A percentile compares a stretch with the other conserved stretches of the same genome.
These are phyloP conservation scores for Drosophila navojoa DNA, from an alignment of 1,140 invertebrate species.

Conservation along the genomic window DNA sequence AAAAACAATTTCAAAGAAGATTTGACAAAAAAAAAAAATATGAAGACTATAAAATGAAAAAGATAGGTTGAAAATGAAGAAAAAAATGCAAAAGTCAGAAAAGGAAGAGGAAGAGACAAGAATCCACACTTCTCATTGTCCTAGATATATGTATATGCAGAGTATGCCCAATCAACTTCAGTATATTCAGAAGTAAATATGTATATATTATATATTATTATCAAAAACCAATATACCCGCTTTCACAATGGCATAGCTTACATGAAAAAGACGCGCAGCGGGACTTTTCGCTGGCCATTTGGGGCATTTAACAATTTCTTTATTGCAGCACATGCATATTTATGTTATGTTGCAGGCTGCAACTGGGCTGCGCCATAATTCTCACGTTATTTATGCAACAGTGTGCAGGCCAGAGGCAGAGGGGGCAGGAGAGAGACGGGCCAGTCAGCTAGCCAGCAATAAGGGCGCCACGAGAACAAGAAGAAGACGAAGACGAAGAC, in stretches of 20 bases:
- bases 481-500: slow-evolving; percentile 26
- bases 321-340: slow-evolving; percentile 75
- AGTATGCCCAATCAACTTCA: too few relatives aligned
- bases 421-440: too few relatives aligned
- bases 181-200: too few relatives aligned
- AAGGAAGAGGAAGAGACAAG: too few relatives aligned
- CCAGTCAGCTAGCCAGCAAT: slow-evolving; percentile 30
- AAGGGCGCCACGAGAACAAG: slow-evolving; percentile 69
- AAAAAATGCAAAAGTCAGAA: too few relatives aligned
- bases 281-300: slow-evolving; percentile 15
- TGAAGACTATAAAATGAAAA: too few relatives aligned
- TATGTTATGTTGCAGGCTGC: slow-evolving; percentile 61
- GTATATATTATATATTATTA: too few relatives aligned
- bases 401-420: not conserved
- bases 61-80: too few relatives aligned
- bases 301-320: slow-evolving; percentile 79
- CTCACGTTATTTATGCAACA: slow-evolving; percentile 77
- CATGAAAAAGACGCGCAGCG: not conserved
- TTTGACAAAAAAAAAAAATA: too few relatives aligned
- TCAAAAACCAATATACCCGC: not conserved
- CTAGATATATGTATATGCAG: too few relatives aligned
- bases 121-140: too few relatives aligned
- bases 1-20: too few relatives aligned
- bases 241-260: not conserved
- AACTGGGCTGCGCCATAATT: slow-evolving; percentile 69